Conservation (phyloP, 2,113 vertebrate genomes). For the Columba livia region DNA sequence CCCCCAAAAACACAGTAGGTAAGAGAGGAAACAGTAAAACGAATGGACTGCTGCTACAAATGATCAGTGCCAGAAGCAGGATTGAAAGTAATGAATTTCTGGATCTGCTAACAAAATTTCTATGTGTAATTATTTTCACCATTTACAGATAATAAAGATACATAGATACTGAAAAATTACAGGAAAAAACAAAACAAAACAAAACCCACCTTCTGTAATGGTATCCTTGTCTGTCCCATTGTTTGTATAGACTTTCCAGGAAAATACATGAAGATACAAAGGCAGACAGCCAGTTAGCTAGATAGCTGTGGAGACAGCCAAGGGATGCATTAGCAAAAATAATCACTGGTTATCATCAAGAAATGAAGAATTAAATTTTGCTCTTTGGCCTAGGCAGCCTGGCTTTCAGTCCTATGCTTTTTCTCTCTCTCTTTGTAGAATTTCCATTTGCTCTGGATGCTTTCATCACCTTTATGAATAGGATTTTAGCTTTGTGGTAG, state of each 20-base stretch:
- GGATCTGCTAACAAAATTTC: neutral
- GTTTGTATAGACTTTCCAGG: neutral
- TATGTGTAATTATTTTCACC: neutral
- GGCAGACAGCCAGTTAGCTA: neutral
- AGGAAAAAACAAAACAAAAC: neutral
- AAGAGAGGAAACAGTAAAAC: neutral
- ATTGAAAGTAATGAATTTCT: neutral
- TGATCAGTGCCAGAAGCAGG: neutral
- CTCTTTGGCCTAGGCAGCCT: neutral
- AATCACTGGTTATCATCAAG: neutral
- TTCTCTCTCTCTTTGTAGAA: neutral
- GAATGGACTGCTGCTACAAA: neutral
- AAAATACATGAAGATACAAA: neutral
- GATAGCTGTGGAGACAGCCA: neutral
- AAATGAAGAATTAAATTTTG: neutral
- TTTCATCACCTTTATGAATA: neutral
- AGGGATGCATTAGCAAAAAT: slow-evolving; percentile 40
- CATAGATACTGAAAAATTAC: neutral
- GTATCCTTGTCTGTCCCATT: neutral
- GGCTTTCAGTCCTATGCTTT: neutral
- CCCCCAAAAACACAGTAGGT: neutral
- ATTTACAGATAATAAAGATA: neutral
- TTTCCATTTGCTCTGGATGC: neutral
- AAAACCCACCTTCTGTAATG: neutral
- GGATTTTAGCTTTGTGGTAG: neutral